Evolutionary conservation across 2,113 vertebrate species (phyloP).

Genomic region (Emydura subglobosa): DNA sequence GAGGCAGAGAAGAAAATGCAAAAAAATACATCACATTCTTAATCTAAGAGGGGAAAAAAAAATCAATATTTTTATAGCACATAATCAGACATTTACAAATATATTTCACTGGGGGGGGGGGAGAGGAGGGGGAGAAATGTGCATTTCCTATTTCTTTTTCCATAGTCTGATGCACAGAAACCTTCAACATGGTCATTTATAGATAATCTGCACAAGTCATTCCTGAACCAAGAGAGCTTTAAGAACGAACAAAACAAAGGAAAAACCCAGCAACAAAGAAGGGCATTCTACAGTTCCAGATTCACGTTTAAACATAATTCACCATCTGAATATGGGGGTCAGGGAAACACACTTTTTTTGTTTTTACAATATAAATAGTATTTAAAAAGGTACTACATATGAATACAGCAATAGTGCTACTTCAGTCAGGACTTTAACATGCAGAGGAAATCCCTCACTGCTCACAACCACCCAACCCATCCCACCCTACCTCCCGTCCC

Average conservation of each 20-base stretch:
- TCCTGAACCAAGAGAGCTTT: not conserved
- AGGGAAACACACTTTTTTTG: slow-evolving; percentile 14
- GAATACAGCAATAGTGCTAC: slow-evolving; percentile 2
- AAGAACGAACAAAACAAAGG: not conserved
- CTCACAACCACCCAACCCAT: not conserved
- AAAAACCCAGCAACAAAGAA: slow-evolving; percentile 7
- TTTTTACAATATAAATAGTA: slow-evolving; percentile 76
- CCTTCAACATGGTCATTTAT: not conserved
- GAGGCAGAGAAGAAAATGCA: slow-evolving; percentile 60
- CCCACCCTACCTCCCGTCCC: slow-evolving; percentile 26
- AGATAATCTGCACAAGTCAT: slow-evolving; percentile 23
- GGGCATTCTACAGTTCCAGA: slow-evolving; percentile 42
- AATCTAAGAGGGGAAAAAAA: slow-evolving; percentile 28
- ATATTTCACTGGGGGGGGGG: slow-evolving; percentile 12
- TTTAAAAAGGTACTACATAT: slow-evolving; percentile 49
- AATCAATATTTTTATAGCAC: slow-evolving; percentile 58
- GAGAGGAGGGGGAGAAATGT: slow-evolving; percentile 8
- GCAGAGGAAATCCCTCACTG: slow-evolving; percentile 55
- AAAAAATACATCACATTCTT: slow-evolving; percentile 74
- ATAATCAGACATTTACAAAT: slow-evolving; percentile 65
- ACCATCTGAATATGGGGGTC: not conserved
- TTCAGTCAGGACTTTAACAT: slow-evolving; percentile 42
- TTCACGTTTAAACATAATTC: slow-evolving; percentile 46
- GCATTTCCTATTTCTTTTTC: slow-evolving; percentile 44
- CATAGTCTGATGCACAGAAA: not conserved